These are phyloP conservation scores for Musca vetustissima DNA, from an alignment of 1,140 invertebrate species.

Conservation along the genomic window DNA sequence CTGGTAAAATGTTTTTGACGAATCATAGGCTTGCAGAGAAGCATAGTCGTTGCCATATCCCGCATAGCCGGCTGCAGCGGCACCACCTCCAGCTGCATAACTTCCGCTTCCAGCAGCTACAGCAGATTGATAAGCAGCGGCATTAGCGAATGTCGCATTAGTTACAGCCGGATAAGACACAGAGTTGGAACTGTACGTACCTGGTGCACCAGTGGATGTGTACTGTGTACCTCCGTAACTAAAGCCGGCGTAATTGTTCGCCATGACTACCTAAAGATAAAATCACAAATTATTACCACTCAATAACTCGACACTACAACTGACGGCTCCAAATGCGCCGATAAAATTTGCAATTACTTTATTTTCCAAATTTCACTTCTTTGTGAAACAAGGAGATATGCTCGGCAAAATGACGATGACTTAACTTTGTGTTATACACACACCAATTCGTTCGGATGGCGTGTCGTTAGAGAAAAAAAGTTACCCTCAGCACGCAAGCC, in stretches of 20 bases:
- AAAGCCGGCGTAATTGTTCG: constrained; percentile 91
- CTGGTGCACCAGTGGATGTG: constrained; percentile 63
- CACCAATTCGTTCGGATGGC: no score
- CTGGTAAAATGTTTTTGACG: constrained; percentile 68
- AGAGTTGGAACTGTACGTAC: constrained; percentile 35
- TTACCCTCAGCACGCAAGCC: no score
- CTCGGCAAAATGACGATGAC: no score
- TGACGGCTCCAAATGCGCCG: no score
- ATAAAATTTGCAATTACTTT: no score
- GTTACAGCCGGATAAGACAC: constrained; percentile 52
- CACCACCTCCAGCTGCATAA: constrained; percentile 53
- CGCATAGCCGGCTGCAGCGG: constrained; percentile 64
- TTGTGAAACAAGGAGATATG: no score
- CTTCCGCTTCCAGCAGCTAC: constrained; percentile 50
- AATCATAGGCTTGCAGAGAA: constrained; percentile 64
- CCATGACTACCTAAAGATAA: constrained; percentile 61
- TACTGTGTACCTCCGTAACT: constrained; percentile 88
- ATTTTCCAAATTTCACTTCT: no score
- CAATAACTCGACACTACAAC: no score
- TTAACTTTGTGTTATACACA: no score
- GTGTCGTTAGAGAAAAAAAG: no score
- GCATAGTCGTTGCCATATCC: constrained; percentile 70
- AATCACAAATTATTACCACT: no score
- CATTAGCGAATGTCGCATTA: constrained; percentile 53
- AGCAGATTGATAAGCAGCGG: constrained; percentile 48